Evolutionary conservation across 2,888 invertebrate genomes (phyloP), one percentile per base, ranked within the genome.

Genomic region (Julus scanicus): DNA sequence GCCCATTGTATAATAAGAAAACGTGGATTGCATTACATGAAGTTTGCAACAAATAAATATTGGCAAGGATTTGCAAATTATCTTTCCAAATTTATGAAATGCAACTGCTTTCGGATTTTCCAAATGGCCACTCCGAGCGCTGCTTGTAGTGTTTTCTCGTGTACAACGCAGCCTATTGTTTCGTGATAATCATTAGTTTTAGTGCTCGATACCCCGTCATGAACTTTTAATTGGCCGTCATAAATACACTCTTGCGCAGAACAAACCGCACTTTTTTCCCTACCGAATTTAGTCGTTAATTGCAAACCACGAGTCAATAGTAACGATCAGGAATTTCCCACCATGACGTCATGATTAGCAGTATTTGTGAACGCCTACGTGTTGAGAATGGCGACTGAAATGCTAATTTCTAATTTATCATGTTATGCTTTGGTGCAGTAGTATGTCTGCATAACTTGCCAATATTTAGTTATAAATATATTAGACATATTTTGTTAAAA

Each of bases 101-200:
- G 53, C 11, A 53, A 53, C 9, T 53, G n/a, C 17, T n/a, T n/a
- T 63, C n/a, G 13, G 63, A n/a, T n/a, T 63, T 63, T 5, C 6
- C n/a, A n/a, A 63, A 63, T 63, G 63, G 63, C n/a, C 1, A 63
- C 63, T n/a, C 63, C 13, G 11, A 53, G 11, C 11, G 53, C n/a
- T 63, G 63, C 2, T n/a, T 5, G 3, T 17, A n/a, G 63, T 63
- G 63, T n/a, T 17, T n/a, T n/a, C 17, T 63, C n/a, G 63, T n/a
- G 63, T 3, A n/a, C 63, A 63, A 63, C 63, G n/a, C 63, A 63
- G 63, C 63, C 63, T n/a, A 63, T 63, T 63, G 63, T 63, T 63
- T 63, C 63, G 63, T 63, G 63, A 63, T 63, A 63, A 63, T 63
- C 63, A 63, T 63, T 63, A 63, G n/a, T n/a, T 63, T 63, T 63